Evolutionary conservation across 1,140 invertebrate genomes (phyloP).

Genomic region (Orius laevigatus): DNA sequence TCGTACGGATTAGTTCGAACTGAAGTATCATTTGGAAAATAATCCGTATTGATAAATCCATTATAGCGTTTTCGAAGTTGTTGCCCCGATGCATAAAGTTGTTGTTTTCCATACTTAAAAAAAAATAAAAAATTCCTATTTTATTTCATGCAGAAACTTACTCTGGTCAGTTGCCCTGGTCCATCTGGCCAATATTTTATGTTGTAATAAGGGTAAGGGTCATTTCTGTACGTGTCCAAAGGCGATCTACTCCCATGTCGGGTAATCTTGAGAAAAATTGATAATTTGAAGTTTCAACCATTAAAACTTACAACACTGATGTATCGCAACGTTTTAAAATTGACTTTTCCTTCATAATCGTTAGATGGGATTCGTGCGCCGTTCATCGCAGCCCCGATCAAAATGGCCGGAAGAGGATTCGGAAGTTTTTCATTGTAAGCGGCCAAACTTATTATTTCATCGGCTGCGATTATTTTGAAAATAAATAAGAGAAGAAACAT

Average conservation of each 20-base stretch:
- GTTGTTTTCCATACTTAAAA: slow-evolving; percentile 40
- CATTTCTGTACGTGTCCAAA: slow-evolving; percentile 53
- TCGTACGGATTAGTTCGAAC: slow-evolving; percentile 50
- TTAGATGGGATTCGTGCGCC: not conserved
- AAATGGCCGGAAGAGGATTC: not conserved
- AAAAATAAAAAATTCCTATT: slow-evolving; percentile 25
- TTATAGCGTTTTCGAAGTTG: slow-evolving; percentile 43
- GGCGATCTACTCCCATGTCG: slow-evolving; percentile 65
- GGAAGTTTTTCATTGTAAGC: not conserved
- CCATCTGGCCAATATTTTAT: slow-evolving; percentile 48
- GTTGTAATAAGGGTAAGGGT: slow-evolving; percentile 42
- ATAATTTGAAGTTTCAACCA: not conserved
- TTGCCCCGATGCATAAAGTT: slow-evolving; percentile 42
- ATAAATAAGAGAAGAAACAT: too few species aligned
- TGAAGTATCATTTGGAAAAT: slow-evolving; percentile 43
- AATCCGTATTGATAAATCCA: slow-evolving; percentile 37
- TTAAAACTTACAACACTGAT: slow-evolving; percentile 4
- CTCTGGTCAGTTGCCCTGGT: slow-evolving; percentile 63
- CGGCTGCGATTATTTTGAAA: too few species aligned
- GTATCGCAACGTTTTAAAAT: not conserved
- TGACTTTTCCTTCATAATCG: not conserved
- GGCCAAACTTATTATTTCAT: too few species aligned
- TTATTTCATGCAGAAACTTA: slow-evolving; percentile 28
- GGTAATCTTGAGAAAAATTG: slow-evolving; percentile 18
- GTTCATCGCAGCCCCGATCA: not conserved